phyloP scores from a whole-genome alignment of 1,140 invertebrate genomes.

The Diabrotica virgifera region DNA sequence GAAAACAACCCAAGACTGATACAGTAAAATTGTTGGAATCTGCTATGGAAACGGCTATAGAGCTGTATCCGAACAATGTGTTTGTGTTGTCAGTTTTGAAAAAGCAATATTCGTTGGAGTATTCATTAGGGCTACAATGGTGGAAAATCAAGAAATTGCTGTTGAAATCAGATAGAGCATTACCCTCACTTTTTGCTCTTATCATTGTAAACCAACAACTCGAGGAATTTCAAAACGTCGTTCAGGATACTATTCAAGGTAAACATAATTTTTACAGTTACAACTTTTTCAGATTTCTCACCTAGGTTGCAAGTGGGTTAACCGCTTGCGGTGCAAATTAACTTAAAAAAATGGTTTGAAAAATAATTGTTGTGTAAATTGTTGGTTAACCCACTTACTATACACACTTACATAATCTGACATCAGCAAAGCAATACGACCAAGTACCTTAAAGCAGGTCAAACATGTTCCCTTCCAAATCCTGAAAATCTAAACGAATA shows the following conservation, averaged over 20 bases:
- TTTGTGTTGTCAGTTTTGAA: slow-evolving; percentile 50
- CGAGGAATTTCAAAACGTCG: slow-evolving; percentile 33
- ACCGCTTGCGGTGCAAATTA: too few species aligned
- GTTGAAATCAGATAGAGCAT: slow-evolving; percentile 39
- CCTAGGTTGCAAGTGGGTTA: too few species aligned
- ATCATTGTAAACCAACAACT: slow-evolving; percentile 41
- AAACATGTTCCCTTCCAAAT: too few species aligned
- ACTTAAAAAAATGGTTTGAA: too few species aligned
- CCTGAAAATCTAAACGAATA: too few species aligned
- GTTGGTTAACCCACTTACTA: too few species aligned
- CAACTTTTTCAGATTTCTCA: too few species aligned
- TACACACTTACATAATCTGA: too few species aligned
- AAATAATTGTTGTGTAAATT: too few species aligned
- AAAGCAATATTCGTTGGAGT: slow-evolving; percentile 39
- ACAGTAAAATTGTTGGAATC: slow-evolving; percentile 41
- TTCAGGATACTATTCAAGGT: slow-evolving; percentile 41
- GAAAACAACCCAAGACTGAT: slow-evolving; percentile 24
- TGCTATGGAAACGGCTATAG: slow-evolving; percentile 45
- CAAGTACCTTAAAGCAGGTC: too few species aligned
- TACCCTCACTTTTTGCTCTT: slow-evolving; percentile 43
- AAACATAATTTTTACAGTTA: too few species aligned
- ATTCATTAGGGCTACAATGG: slow-evolving; percentile 40
- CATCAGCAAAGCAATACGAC: too few species aligned
- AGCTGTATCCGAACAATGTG: slow-evolving; percentile 57
- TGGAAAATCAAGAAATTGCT: slow-evolving; percentile 45